Base-by-base conservation (phyloP, 1,140 invertebrate species). In the Drosophila burlai region DNA sequence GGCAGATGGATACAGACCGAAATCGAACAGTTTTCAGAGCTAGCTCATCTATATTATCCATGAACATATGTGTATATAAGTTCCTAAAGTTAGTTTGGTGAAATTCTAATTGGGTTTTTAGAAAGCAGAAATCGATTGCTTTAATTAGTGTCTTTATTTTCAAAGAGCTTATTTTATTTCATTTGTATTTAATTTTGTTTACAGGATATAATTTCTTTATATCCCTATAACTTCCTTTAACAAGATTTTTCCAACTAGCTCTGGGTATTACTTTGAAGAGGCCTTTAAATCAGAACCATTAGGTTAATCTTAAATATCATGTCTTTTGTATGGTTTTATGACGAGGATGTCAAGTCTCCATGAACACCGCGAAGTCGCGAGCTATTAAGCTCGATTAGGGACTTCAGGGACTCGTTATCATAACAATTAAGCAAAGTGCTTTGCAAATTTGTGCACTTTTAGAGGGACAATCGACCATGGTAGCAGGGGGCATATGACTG, bases 401-500 rank as follows among this genome's bases (percentile, higher is more conserved):
- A 29, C 29, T 29, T 7, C 29, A 29, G 7, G 29, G 29, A 29
- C 29, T 29, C 29, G 8, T 29, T 29, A 13, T 13, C 34, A 36
- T 4, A 36, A 36, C 4, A 36, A 36, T 36, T 36, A 36, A 64
- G 64, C 66, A 75, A 85, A 81, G 82, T 85, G 74, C 64, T 81
- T 71, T 21, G 54, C 64, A 71, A 79, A 64, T 81, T 85, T 81
- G 64, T 75, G 78, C 82, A 81, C 68, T 75, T 81, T 82, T 50
- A 78, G 67, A 68, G 49, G 60, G 49, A 29, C 54, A 69, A 52
- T 63, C 16, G 63, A 57, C 73, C 77, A 73, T 63, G 34, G 81
- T 24, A 7, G 45, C 21, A 6, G 15, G 45, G 24, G 57, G 36
- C 49, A 73, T 61, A 29, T 43, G 49, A 43, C 62, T 45, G 36